Percentiles rank a stretch among this genome's conserved stretches.
Conservation (phyloP, 1,140 invertebrate genomes). For the Aradophagus sp. region DNA sequence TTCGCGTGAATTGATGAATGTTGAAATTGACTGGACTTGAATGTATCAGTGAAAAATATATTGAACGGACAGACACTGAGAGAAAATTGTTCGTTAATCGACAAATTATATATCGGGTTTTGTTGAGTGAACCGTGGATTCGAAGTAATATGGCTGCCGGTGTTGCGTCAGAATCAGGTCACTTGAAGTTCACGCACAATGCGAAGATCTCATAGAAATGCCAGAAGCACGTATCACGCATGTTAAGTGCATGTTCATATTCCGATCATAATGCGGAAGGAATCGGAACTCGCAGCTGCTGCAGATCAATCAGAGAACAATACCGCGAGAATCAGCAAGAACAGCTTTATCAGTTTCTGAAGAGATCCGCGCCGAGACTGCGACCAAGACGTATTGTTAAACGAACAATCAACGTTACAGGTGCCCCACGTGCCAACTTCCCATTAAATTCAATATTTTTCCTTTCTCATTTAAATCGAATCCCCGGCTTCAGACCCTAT, state of each 20-base stretch:
- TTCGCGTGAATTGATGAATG: too few species aligned
- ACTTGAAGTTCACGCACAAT: slow-evolving; percentile 17
- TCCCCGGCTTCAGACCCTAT: too few species aligned
- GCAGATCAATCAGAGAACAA: slow-evolving; percentile 28
- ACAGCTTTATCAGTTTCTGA: slow-evolving; percentile 20
- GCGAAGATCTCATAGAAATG: slow-evolving; percentile 10
- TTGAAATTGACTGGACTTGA: too few species aligned
- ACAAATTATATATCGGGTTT: too few species aligned
- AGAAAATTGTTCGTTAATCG: too few species aligned
- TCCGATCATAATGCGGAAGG: slow-evolving; percentile 20
- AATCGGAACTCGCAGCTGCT: slow-evolving; percentile 25
- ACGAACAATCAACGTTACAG: slow-evolving; percentile 8
- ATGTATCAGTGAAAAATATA: too few species aligned
- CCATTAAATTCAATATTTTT: not conserved
- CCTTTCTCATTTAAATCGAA: too few species aligned
- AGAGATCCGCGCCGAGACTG: slow-evolving; percentile 8
- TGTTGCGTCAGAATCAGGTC: too few species aligned
- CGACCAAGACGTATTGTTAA: slow-evolving; percentile 2
- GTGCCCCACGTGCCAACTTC: not conserved
- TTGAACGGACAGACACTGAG: too few species aligned
- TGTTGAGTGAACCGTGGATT: too few species aligned
- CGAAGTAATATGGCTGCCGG: too few species aligned
- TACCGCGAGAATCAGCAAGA: slow-evolving; percentile 21
- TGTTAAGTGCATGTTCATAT: slow-evolving; percentile 34
- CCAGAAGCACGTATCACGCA: slow-evolving; percentile 21